Conservation (phyloP, 2,113 vertebrate genomes). For the Melozone crissalis region DNA sequence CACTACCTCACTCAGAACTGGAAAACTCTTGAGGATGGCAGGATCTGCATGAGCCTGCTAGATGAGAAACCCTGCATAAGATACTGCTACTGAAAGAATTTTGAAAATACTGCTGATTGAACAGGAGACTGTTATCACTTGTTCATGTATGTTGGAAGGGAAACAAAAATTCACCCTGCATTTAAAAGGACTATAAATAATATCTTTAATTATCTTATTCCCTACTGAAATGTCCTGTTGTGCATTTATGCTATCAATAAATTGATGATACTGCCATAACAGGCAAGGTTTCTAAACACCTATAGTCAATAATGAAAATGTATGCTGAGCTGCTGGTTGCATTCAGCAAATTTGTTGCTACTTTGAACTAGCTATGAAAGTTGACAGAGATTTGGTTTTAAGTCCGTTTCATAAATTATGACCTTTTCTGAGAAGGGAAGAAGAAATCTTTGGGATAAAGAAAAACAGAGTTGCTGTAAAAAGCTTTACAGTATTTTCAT, state of each 20-base stretch:
- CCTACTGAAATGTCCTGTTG: not conserved
- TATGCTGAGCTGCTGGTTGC: not conserved
- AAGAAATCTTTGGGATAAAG: not conserved
- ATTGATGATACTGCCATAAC: not conserved
- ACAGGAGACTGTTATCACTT: not conserved
- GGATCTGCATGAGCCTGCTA: not conserved
- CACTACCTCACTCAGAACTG: conserved; percentile 36
- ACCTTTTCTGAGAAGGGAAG: not conserved
- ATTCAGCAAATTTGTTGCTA: not conserved
- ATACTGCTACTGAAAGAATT: not conserved
- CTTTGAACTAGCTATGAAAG: not conserved
- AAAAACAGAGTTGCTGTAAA: not conserved
- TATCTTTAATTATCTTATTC: not conserved
- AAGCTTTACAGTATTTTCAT: not conserved
- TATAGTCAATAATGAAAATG: not conserved
- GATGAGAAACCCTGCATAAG: conserved; percentile 8
- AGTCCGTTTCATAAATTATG: not conserved
- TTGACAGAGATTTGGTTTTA: not conserved
- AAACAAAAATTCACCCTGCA: not conserved
- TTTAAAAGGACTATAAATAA: not conserved
- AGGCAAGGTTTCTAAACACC: not conserved
- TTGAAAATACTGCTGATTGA: conserved; percentile 17
- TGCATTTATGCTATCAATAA: not conserved
- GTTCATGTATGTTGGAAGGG: not conserved
- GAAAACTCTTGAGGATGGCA: not conserved